These are phyloP conservation scores for Cotesia congregata DNA, from an alignment of 2,888 invertebrate species.

Conservation along the genomic window DNA sequence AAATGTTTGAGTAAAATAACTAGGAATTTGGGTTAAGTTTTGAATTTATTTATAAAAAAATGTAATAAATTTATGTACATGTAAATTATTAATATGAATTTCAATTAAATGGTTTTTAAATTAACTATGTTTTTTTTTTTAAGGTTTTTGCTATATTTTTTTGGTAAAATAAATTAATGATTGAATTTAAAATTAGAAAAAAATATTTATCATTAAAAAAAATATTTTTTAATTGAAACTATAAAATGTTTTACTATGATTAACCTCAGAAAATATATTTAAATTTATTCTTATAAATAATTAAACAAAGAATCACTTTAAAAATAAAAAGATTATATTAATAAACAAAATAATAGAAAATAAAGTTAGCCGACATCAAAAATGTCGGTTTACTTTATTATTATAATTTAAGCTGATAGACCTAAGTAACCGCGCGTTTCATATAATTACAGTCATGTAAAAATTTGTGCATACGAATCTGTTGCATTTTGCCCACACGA, in stretches of 20 bases:
- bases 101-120: background rate
- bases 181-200: too few relatives aligned
- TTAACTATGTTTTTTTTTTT: background rate
- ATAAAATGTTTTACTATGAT: too few relatives aligned
- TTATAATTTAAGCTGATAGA: too few relatives aligned
- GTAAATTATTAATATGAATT: constrained; percentile 4
- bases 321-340: constrained; percentile 4
- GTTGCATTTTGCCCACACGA: constrained; percentile 77
- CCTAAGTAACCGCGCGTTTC: constrained; percentile 63
- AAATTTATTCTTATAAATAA: too few relatives aligned
- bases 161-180: too few relatives aligned
- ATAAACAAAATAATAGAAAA: background rate
- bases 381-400: too few relatives aligned
- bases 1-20: background rate
- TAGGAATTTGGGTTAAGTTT: background rate
- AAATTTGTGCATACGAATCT: constrained; percentile 72
- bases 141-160: too few relatives aligned
- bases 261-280: too few relatives aligned
- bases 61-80: constrained; percentile 6
- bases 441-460: constrained; percentile 63
- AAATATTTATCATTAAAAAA: too few relatives aligned
- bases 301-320: background rate
- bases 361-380: too few relatives aligned
- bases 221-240: too few relatives aligned
- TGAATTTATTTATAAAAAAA: background rate